Conservation (phyloP, 2,113 vertebrate species). For the Petrocephalus microphthalmus region DNA sequence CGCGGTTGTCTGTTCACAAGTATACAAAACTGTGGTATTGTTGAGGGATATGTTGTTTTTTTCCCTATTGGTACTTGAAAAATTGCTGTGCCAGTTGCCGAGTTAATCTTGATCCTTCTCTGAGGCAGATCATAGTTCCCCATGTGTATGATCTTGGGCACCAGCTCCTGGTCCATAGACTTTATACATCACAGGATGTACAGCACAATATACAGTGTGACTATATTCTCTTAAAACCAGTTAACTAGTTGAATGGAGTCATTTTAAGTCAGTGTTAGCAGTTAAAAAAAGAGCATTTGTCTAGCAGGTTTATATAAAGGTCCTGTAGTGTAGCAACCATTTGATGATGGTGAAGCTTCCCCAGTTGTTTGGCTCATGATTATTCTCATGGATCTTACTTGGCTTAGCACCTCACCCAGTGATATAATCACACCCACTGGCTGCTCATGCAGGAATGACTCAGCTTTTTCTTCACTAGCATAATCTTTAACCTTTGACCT, state of each 20-base stretch:
- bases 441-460: not conserved
- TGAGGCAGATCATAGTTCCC: not conserved
- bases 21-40: not conserved
- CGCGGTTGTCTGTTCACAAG: not conserved
- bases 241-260: not conserved
- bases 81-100: not conserved
- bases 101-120: slow-evolving; percentile 8
- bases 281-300: not conserved
- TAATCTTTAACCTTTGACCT: not conserved
- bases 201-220: not conserved
- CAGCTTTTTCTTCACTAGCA: not conserved
- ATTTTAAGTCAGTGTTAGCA: not conserved
- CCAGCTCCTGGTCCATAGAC: not conserved
- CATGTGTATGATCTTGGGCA: slow-evolving; percentile 3
- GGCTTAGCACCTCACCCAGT: not conserved
- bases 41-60: not conserved
- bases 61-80: not conserved
- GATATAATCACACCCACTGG: not conserved
- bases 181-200: not conserved
- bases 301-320: not conserved
- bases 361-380: not conserved
- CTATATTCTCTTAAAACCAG: not conserved
- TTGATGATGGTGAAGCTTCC: not conserved
- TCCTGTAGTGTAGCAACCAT: not conserved
- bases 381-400: not conserved